Percentiles rank a stretch among this genome's conserved stretches.
Conservation (phyloP, 2,113 vertebrate species). For the Zonotrichia leucophrys region DNA sequence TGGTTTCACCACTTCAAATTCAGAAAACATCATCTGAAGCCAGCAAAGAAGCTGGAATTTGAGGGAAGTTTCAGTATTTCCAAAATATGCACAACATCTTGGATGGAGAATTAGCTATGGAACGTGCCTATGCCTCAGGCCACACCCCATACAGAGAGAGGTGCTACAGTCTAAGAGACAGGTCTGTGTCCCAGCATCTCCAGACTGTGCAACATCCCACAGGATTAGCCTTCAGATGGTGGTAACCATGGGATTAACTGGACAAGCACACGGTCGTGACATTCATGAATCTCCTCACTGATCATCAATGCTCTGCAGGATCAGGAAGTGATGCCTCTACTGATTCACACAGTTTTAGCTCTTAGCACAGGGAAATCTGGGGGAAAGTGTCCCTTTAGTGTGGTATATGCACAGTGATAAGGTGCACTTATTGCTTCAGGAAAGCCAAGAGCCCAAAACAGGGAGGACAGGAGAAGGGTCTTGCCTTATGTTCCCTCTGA, state of each 20-base stretch:
- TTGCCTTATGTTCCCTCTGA: not conserved
- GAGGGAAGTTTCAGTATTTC: not conserved
- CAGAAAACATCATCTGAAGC: not conserved
- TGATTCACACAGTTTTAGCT: not conserved
- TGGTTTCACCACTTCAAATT: not conserved
- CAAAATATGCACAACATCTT: not conserved
- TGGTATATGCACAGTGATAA: not conserved
- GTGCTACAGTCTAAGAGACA: not conserved
- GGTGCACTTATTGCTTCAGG: not conserved
- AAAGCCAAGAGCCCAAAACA: not conserved
- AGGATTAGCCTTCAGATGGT: not conserved
- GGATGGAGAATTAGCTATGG: not conserved
- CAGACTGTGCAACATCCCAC: not conserved
- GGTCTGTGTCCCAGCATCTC: not conserved
- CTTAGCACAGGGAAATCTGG: not conserved
- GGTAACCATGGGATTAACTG: not conserved
- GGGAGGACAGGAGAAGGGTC: not conserved
- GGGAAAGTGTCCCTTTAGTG: not conserved
- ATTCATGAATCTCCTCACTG: not conserved
- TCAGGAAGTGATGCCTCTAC: not conserved
- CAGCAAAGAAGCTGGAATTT: not conserved
- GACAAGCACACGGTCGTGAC: not conserved
- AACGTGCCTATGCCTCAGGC: not conserved
- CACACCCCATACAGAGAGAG: not conserved
- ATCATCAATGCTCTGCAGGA: not conserved